Evolutionary conservation across 1,140 invertebrate species (phyloP).

Genomic region (Macrotrachela quadricornifera): DNA sequence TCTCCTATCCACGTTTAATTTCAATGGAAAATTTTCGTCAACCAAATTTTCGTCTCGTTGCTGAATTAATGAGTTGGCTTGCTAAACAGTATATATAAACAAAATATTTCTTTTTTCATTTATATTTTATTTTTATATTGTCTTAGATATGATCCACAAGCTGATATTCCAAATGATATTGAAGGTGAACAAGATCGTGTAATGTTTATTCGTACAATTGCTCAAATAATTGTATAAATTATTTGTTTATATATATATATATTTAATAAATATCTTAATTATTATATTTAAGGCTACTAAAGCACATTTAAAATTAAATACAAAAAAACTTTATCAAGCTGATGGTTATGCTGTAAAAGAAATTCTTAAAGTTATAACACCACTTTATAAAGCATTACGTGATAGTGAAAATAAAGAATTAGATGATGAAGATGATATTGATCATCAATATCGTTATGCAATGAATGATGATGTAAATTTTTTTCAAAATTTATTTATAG

Average conservation of each 20-base stretch:
- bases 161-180: slow-evolving; percentile 46
- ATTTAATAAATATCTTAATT: too few relatives aligned
- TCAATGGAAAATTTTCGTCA: slow-evolving; percentile 75
- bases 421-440: slow-evolving; percentile 18
- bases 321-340: slow-evolving; percentile 76
- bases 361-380: slow-evolving; percentile 62
- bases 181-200: slow-evolving; percentile 65
- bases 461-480: not conserved
- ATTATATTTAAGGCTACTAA: slow-evolving; percentile 58
- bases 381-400: slow-evolving; percentile 58
- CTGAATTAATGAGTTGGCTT: slow-evolving; percentile 72
- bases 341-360: slow-evolving; percentile 86
- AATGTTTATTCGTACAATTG: slow-evolving; percentile 58
- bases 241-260: too few relatives aligned
- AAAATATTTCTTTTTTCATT: too few relatives aligned
- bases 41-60: slow-evolving; percentile 61
- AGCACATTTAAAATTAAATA: slow-evolving; percentile 73
- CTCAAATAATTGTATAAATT: slow-evolving; percentile 33
- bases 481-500: too few relatives aligned
- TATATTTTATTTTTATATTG: not conserved
- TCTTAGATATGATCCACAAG: slow-evolving; percentile 56
- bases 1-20: slow-evolving; percentile 68
- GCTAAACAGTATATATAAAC: slow-evolving; percentile 49
- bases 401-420: slow-evolving; percentile 22
- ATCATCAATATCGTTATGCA: slow-evolving; percentile 10